Evolutionary conservation across 1,140 invertebrate genomes (phyloP).

Genomic region (Sminthurides bifidus): DNA sequence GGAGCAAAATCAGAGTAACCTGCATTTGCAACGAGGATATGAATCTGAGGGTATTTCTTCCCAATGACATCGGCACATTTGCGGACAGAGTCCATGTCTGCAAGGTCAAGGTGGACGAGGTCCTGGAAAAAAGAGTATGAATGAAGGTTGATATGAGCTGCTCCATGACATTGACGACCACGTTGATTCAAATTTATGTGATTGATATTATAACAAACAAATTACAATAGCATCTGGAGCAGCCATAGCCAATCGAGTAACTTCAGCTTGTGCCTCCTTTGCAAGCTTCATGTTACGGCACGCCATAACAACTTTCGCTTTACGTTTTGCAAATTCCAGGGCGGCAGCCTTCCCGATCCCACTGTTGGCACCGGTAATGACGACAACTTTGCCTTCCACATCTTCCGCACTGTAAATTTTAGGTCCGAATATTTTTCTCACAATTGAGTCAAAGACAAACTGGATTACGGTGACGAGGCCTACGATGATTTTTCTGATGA

Average conservation of each 20-base stretch:
- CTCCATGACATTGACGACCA: no score
- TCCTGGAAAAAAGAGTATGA: constrained; percentile 6
- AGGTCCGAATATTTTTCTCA: no score
- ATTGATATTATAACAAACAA: no score
- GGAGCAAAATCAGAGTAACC: constrained; percentile 43
- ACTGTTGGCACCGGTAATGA: not conserved
- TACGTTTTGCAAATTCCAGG: not conserved
- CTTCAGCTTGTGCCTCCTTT: not conserved
- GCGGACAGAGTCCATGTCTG: constrained; percentile 56
- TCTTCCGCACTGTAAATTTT: not conserved
- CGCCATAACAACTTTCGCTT: not conserved
- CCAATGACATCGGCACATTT: constrained; percentile 53
- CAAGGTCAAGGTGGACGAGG: constrained; percentile 53
- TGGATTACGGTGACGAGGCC: no score
- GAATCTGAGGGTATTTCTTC: constrained; percentile 47
- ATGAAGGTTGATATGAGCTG: no score
- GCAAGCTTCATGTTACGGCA: not conserved
- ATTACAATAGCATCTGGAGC: no score
- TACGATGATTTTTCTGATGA: no score
- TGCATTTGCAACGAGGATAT: constrained; percentile 43
- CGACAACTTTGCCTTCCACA: not conserved
- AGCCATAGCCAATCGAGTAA: no score
- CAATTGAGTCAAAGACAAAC: no score
- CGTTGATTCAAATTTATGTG: no score
- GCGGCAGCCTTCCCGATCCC: not conserved